phyloP scores from a whole-genome alignment of 2,888 invertebrate genomes.

The Bombylius major region DNA sequence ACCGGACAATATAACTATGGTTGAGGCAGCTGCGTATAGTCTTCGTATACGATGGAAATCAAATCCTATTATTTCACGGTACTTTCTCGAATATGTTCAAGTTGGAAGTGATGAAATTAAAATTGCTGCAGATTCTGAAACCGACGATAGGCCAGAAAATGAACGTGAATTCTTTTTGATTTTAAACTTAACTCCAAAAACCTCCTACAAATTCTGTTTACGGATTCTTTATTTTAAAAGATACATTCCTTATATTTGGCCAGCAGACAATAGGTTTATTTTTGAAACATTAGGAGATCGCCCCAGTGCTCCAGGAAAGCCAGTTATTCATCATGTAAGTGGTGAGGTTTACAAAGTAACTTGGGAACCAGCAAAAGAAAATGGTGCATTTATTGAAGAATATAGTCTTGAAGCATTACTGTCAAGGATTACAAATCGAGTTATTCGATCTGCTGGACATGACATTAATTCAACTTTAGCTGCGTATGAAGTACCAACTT shows the following conservation, averaged over 20 bases:
- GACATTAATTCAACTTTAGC: not conserved
- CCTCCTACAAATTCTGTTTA: slow-evolving; percentile 64
- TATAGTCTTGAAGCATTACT: slow-evolving; percentile 67
- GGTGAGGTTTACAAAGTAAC: slow-evolving; percentile 63
- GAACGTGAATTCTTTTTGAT: slow-evolving; percentile 25
- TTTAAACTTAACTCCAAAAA: slow-evolving; percentile 52
- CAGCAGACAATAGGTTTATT: slow-evolving; percentile 52
- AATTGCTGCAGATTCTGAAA: slow-evolving; percentile 12
- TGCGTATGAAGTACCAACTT: slow-evolving; percentile 22
- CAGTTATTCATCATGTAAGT: slow-evolving; percentile 59
- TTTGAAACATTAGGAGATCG: slow-evolving; percentile 69
- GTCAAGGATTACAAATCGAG: slow-evolving; percentile 17
- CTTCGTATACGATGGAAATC: slow-evolving; percentile 57
- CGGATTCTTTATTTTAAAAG: slow-evolving; percentile 48
- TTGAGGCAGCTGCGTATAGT: slow-evolving; percentile 44
- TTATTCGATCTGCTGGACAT: slow-evolving; percentile 16
- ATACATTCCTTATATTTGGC: slow-evolving; percentile 55
- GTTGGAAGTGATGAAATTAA: slow-evolving; percentile 38
- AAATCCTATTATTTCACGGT: slow-evolving; percentile 39
- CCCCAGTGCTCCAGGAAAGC: slow-evolving; percentile 66
- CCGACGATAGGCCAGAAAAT: slow-evolving; percentile 13
- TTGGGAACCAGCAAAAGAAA: slow-evolving; percentile 67
- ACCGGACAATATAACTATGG: slow-evolving; percentile 51
- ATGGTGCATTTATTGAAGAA: slow-evolving; percentile 59
- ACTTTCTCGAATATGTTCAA: slow-evolving; percentile 40